Conservation (phyloP, 2,113 vertebrate genomes). For the Hemibagrus wyckioides region DNA sequence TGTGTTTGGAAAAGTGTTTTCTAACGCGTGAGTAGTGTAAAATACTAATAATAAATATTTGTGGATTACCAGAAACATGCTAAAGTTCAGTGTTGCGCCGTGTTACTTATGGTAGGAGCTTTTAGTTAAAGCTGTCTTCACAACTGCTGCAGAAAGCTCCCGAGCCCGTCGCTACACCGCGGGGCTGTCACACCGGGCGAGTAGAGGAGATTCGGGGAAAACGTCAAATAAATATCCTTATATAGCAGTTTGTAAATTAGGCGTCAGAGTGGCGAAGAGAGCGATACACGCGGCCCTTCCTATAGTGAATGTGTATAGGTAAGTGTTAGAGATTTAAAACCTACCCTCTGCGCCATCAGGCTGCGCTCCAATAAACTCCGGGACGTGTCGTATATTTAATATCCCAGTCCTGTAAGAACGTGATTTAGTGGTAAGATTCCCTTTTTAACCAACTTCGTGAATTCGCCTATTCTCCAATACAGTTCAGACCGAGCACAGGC, state of each 20-base stretch:
- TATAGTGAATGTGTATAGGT: slow-evolving; percentile 87
- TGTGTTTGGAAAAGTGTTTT: neutral
- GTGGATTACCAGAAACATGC: slow-evolving; percentile 93
- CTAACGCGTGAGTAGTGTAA: neutral
- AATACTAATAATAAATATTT: slow-evolving; percentile 36
- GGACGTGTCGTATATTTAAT: slow-evolving; percentile 97
- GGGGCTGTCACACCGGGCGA: slow-evolving; percentile 71
- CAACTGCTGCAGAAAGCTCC: slow-evolving; percentile 74
- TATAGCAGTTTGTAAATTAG: slow-evolving; percentile 82
- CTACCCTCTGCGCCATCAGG: slow-evolving; percentile 99
- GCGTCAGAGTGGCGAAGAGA: slow-evolving; percentile 73
- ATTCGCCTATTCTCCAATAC: slow-evolving; percentile 89
- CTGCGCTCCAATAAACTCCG: slow-evolving; percentile 99
- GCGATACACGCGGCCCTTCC: slow-evolving; percentile 81
- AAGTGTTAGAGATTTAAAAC: slow-evolving; percentile 94
- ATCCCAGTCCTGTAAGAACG: slow-evolving; percentile 93
- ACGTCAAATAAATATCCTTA: slow-evolving; percentile 78
- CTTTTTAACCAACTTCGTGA: slow-evolving; percentile 84
- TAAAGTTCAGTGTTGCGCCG: slow-evolving; percentile 75
- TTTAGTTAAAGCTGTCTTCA: slow-evolving; percentile 74
- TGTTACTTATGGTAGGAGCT: slow-evolving; percentile 71
- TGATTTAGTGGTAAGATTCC: slow-evolving; percentile 88
- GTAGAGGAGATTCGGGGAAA: slow-evolving; percentile 73
- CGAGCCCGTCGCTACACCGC: slow-evolving; percentile 63
- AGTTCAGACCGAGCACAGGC: slow-evolving; percentile 76